phyloP scores from a whole-genome alignment of 2,888 invertebrate genomes.

The Diloba caeruleocephala region DNA sequence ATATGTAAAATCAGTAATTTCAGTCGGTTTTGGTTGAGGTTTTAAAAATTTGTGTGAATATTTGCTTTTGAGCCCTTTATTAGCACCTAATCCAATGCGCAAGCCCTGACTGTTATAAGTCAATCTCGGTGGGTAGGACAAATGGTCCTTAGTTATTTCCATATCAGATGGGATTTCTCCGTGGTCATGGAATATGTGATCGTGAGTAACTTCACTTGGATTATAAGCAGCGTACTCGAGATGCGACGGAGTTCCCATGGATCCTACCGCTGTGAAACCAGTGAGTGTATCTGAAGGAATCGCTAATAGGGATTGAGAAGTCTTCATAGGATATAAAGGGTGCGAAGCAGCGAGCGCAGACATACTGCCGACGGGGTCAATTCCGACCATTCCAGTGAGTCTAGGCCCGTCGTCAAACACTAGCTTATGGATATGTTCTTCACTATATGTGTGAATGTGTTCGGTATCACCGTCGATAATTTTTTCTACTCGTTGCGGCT shows the following conservation, averaged over 20 bases:
- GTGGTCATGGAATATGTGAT: slow-evolving; percentile 86
- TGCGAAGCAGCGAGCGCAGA: slow-evolving; percentile 66
- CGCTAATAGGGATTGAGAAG: slow-evolving; percentile 67
- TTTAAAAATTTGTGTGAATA: slow-evolving; percentile 69
- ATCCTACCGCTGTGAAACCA: slow-evolving; percentile 69
- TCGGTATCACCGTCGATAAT: slow-evolving; percentile 86
- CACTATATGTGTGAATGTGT: slow-evolving; percentile 86
- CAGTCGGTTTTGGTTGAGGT: slow-evolving; percentile 61
- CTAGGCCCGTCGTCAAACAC: slow-evolving; percentile 74
- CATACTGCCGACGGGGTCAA: slow-evolving; percentile 70
- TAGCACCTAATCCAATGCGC: slow-evolving; percentile 61
- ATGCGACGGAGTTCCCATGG: slow-evolving; percentile 76
- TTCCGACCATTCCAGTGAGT: slow-evolving; percentile 61
- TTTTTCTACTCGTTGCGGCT: slow-evolving; percentile 86
- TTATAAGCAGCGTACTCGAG: slow-evolving; percentile 82
- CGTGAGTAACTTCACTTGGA: slow-evolving; percentile 85
- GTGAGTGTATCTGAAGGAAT: slow-evolving; percentile 68
- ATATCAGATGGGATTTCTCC: slow-evolving; percentile 79
- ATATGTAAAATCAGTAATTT: slow-evolving; percentile 74
- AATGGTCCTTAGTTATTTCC: slow-evolving; percentile 73
- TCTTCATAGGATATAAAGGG: slow-evolving; percentile 71
- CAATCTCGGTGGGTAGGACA: slow-evolving; percentile 74
- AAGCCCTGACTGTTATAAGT: slow-evolving; percentile 80
- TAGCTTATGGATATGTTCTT: slow-evolving; percentile 85
- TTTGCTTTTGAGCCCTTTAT: slow-evolving; percentile 68